phyloP scores from a whole-genome alignment of 2,888 invertebrate genomes.

The Pomacea canaliculata region DNA sequence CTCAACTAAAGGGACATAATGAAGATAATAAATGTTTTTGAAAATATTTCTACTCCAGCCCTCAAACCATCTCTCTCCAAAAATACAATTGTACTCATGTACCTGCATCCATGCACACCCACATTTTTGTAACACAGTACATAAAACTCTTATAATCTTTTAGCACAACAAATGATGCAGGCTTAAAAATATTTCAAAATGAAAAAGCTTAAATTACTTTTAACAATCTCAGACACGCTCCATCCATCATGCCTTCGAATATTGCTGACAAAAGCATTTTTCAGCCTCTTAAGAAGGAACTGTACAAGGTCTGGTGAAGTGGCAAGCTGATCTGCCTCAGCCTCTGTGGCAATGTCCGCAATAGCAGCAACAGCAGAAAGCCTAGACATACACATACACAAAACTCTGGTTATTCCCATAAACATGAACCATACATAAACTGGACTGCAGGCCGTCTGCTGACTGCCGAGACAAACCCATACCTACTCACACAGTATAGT shows the following conservation, averaged over 20 bases:
- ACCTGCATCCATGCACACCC: no score
- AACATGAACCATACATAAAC: no score
- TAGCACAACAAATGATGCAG: no score
- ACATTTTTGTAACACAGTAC: no score
- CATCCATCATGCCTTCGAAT: slow-evolving; percentile 25
- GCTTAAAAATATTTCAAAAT: no score
- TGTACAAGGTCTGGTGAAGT: slow-evolving; percentile 17
- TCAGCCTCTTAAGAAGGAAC: slow-evolving; percentile 29
- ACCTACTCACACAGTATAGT: not conserved
- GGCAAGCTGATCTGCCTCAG: slow-evolving; percentile 29
- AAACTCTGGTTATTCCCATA: no score
- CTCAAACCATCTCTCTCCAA: no score
- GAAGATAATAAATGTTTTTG: no score
- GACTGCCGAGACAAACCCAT: not conserved
- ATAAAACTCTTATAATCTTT: no score
- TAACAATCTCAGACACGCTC: slow-evolving; percentile 28
- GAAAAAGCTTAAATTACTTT: slow-evolving; percentile 13
- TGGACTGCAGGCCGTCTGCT: no score
- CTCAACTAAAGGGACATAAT: not conserved
- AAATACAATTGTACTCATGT: no score
- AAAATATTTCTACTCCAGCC: no score
- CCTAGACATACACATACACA: not conserved
- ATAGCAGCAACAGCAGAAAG: slow-evolving; percentile 19
- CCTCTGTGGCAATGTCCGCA: slow-evolving; percentile 32
- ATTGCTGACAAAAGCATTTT: slow-evolving; percentile 25